Conservation (phyloP, 2,797 vertebrate species). For the Megalops cyprinoides region DNA sequence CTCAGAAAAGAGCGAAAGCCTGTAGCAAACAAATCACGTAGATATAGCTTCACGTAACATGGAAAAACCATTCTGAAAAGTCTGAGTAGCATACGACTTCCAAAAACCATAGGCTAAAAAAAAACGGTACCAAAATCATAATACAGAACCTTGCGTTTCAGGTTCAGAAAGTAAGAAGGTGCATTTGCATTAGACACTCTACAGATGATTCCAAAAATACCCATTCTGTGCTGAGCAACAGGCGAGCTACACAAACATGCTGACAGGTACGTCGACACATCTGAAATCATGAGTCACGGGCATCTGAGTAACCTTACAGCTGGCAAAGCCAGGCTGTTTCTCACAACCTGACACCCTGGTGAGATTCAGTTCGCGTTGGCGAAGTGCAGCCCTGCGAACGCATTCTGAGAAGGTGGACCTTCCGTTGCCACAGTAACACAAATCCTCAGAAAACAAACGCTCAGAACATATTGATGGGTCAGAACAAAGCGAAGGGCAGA, state of each 20-base stretch:
- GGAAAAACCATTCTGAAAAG: not conserved
- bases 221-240: not conserved
- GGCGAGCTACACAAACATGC: not conserved
- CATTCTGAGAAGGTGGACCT: not conserved
- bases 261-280: not conserved
- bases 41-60: not conserved
- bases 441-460: not conserved
- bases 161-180: not conserved
- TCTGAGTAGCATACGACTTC: not conserved
- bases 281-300: not conserved
- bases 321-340: not conserved
- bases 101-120: not conserved
- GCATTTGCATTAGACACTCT: not conserved
- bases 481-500: no score
- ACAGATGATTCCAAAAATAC: constrained; percentile 7
- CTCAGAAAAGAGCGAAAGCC: not conserved
- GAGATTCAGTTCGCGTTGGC: not conserved
- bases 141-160: not conserved
- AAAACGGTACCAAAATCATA: not conserved
- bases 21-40: not conserved
- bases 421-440: not conserved
- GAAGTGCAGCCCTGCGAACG: not conserved
- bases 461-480: not conserved
- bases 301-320: not conserved
- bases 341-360: not conserved